Conservation (phyloP, 2,113 vertebrate genomes). For the Micromys minutus region DNA sequence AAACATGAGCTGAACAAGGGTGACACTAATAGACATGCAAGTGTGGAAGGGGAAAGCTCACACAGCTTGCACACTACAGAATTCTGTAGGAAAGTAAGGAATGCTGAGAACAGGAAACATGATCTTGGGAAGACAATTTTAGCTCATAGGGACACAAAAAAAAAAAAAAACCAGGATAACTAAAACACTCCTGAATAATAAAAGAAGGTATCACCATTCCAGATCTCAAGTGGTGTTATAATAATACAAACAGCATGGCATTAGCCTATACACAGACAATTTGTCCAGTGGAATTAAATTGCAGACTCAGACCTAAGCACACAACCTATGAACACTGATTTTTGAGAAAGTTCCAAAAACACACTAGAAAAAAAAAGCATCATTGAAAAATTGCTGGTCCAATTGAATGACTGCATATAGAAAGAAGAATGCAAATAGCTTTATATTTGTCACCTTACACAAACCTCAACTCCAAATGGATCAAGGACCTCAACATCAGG, state of each 20-base stretch:
- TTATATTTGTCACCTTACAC: neutral
- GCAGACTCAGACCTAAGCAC: neutral
- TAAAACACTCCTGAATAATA: neutral
- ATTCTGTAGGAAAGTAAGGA: neutral
- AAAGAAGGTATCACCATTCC: neutral
- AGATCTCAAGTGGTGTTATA: neutral
- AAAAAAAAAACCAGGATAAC: neutral
- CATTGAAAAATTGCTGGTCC: neutral
- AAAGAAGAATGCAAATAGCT: neutral
- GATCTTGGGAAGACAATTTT: neutral
- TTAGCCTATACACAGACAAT: neutral
- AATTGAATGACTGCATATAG: neutral
- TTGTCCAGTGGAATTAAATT: neutral
- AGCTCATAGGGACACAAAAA: neutral
- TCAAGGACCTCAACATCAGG: neutral
- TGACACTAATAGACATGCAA: no score
- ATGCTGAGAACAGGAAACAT: neutral
- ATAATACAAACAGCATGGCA: neutral
- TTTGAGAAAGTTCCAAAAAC: neutral
- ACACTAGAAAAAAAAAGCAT: neutral
- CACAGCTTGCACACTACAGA: neutral
- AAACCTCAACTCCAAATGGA: neutral
- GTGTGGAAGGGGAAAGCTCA: neutral
- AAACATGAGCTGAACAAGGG: neutral
- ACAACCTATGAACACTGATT: neutral